Conservation (phyloP, 1,140 invertebrate species). For the Manduca sexta region DNA sequence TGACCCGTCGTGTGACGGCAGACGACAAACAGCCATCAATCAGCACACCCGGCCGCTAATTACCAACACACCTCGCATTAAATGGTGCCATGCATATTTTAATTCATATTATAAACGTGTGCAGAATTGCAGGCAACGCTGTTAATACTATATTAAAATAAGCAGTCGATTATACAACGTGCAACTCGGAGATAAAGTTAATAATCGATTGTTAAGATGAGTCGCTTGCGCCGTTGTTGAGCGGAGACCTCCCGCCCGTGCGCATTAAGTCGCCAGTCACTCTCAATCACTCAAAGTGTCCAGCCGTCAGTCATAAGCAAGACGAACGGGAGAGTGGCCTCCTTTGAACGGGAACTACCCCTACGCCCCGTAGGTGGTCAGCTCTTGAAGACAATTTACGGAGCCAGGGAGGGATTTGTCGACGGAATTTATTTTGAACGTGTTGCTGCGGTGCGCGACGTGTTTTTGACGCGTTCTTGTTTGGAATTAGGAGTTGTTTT, state of each 20-base stretch:
- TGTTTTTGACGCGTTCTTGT: no score
- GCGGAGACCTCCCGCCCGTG: conserved; percentile 38
- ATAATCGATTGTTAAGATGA: conserved; percentile 11
- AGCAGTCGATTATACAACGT: neutral
- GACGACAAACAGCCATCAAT: conserved; percentile 16
- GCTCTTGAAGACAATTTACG: conserved; percentile 70
- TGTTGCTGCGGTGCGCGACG: conserved; percentile 1
- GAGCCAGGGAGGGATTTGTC: conserved; percentile 36
- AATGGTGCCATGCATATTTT: conserved; percentile 21
- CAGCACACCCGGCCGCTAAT: conserved; percentile 21
- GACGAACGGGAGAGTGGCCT: conserved; percentile 57
- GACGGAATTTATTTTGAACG: conserved; percentile 52
- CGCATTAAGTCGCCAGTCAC: conserved; percentile 70
- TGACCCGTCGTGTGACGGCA: neutral
- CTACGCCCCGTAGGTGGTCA: conserved; percentile 48
- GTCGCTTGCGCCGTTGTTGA: conserved; percentile 26
- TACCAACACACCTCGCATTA: conserved; percentile 16
- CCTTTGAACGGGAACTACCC: conserved; percentile 19
- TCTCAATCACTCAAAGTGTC: conserved; percentile 73
- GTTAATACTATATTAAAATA: neutral
- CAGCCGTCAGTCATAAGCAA: conserved; percentile 71
- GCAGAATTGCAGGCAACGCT: conserved; percentile 20
- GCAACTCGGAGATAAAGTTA: conserved; percentile 21
- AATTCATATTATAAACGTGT: conserved; percentile 37
- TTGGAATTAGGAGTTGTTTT: no score